phyloP scores from a whole-genome alignment of 1,140 invertebrate species.

The Hermetia illucens region DNA sequence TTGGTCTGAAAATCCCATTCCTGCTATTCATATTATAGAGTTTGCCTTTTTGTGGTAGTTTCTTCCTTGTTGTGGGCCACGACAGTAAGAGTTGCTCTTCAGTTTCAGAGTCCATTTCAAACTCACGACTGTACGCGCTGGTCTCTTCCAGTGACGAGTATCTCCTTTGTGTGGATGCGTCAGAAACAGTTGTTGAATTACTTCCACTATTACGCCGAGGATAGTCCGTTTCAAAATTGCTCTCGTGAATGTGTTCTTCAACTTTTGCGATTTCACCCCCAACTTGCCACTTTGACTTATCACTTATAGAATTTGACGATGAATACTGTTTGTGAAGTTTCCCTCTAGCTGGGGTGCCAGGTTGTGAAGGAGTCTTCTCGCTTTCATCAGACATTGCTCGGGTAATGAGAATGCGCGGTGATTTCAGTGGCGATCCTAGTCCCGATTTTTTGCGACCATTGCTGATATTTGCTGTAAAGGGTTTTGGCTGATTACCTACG shows the following conservation, averaged over 20 bases:
- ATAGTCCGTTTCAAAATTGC: too few relatives aligned
- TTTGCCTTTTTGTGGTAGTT: neutral
- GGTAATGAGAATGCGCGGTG: conserved; percentile 53
- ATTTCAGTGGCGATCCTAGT: conserved; percentile 34
- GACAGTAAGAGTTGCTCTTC: conserved; percentile 37
- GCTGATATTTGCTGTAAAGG: conserved; percentile 12
- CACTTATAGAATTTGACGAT: conserved; percentile 31
- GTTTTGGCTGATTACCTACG: conserved; percentile 10
- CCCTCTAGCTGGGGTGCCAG: conserved; percentile 25
- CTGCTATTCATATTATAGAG: neutral
- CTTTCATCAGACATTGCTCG: conserved; percentile 55
- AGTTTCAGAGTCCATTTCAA: conserved; percentile 12
- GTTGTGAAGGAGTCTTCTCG: conserved; percentile 31
- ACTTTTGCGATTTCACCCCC: too few relatives aligned
- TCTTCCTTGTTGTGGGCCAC: conserved; percentile 29
- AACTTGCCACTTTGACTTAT: neutral
- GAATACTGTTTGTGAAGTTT: conserved; percentile 37
- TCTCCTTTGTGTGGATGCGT: conserved; percentile 25
- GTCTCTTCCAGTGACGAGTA: conserved; percentile 20
- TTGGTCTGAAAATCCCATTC: neutral
- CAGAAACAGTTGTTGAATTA: conserved; percentile 33
- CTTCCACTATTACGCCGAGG: too few relatives aligned
- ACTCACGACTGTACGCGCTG: conserved; percentile 13
- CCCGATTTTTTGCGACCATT: conserved; percentile 10
- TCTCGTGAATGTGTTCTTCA: too few relatives aligned